Evolutionary conservation across 2,113 vertebrate genomes (phyloP).

Genomic region (Bubo blakistoni): DNA sequence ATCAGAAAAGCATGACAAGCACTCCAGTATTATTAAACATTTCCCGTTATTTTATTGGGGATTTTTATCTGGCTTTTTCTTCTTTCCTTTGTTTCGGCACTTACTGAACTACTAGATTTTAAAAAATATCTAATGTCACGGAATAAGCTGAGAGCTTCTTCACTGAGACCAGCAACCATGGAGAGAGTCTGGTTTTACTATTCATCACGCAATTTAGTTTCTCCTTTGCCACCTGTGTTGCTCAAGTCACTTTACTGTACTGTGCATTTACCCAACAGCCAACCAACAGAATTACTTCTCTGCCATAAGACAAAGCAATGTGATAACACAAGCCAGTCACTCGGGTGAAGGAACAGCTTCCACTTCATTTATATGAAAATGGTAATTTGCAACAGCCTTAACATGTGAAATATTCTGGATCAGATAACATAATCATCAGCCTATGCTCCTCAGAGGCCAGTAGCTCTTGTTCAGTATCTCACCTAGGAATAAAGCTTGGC

Average conservation of each 20-base stretch:
- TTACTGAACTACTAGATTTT: background rate
- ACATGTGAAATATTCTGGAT: background rate
- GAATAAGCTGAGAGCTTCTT: background rate
- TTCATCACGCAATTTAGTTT: background rate
- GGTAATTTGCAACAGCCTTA: background rate
- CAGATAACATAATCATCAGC: background rate
- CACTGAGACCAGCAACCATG: background rate
- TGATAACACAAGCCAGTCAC: background rate
- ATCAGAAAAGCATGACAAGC: background rate
- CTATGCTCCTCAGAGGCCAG: background rate
- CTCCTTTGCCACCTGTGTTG: background rate
- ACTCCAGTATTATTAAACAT: background rate
- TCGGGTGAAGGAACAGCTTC: background rate
- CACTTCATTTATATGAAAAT: background rate
- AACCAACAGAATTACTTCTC: background rate
- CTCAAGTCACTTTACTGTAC: background rate
- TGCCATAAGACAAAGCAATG: background rate
- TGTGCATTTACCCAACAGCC: background rate
- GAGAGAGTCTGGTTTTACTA: background rate
- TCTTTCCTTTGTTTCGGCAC: background rate
- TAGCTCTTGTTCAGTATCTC: background rate
- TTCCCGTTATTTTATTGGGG: background rate
- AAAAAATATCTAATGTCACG: rapidly evolving
- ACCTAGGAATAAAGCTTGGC: background rate
- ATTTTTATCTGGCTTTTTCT: background rate